Percentiles rank a stretch among this genome's conserved stretches.
These are phyloP conservation scores for Callopanchax toddi DNA, from an alignment of 2,113 vertebrate genomes.

Conservation along the genomic window DNA sequence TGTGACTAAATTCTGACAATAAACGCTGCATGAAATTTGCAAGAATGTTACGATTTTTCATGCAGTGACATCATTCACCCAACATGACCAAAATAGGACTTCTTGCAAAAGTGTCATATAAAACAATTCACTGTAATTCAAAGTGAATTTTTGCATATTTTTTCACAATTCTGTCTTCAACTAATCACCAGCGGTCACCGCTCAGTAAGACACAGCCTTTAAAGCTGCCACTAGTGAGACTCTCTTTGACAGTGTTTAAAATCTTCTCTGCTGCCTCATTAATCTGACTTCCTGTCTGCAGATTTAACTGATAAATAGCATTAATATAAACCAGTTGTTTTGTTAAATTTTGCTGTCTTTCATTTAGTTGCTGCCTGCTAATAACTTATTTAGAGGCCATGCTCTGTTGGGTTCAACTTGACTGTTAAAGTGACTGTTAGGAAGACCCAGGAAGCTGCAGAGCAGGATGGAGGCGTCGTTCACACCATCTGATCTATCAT, in stretches of 20 bases:
- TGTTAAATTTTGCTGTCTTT: conserved; percentile 60
- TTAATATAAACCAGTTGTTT: conserved; percentile 69
- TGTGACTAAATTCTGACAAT: too few species aligned
- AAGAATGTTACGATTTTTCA: too few species aligned
- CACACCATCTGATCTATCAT: conserved; percentile 25
- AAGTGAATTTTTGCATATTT: too few species aligned
- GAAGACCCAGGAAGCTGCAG: conserved; percentile 42
- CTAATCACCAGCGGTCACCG: too few species aligned
- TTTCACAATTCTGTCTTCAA: too few species aligned
- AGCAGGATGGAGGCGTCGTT: neutral
- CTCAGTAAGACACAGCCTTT: conserved; percentile 25
- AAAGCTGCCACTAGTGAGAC: conserved; percentile 56
- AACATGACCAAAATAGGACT: too few species aligned
- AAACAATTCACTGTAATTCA: too few species aligned
- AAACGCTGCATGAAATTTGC: too few species aligned
- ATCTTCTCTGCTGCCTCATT: conserved; percentile 71
- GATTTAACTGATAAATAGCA: conserved; percentile 69
- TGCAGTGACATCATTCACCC: too few species aligned
- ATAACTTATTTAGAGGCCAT: conserved; percentile 72
- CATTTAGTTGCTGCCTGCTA: conserved; percentile 51
- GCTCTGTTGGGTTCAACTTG: conserved; percentile 51
- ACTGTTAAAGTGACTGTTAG: conserved; percentile 46
- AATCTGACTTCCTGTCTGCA: conserved; percentile 61
- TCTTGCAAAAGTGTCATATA: too few species aligned
- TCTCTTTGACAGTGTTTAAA: conserved; percentile 70